Conservation (phyloP, 1,140 invertebrate species). For the Tachypleus tridentatus region DNA sequence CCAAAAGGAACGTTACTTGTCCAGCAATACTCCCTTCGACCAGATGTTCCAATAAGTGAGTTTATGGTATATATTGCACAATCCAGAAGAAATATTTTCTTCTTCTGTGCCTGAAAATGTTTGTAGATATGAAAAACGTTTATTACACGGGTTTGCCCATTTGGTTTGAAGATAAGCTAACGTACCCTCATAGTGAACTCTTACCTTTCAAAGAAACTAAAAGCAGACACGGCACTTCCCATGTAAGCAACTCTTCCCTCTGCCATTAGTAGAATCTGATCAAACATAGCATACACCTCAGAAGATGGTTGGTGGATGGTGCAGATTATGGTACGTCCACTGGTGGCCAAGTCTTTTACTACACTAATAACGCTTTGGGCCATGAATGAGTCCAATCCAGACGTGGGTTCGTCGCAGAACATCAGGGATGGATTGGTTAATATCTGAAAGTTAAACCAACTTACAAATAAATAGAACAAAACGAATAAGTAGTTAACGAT, state of each 20-base stretch:
- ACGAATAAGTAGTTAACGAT: not conserved
- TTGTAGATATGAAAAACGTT: too few species aligned
- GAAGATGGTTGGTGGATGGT: slow-evolving; percentile 96
- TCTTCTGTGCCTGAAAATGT: too few species aligned
- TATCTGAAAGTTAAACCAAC: slow-evolving; percentile 44
- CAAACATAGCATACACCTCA: slow-evolving; percentile 83
- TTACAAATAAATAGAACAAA: slow-evolving; percentile 3
- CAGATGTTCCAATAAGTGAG: too few species aligned
- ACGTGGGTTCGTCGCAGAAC: slow-evolving; percentile 96
- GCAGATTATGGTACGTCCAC: slow-evolving; percentile 81
- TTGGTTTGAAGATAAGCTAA: too few species aligned
- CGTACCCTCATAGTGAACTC: not conserved
- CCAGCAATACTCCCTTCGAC: too few species aligned
- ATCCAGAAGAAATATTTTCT: too few species aligned
- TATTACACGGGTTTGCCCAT: too few species aligned
- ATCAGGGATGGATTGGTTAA: slow-evolving; percentile 86
- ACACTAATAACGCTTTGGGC: slow-evolving; percentile 81
- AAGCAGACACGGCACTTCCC: slow-evolving; percentile 43
- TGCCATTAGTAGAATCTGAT: slow-evolving; percentile 77
- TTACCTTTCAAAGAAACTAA: slow-evolving; percentile 4
- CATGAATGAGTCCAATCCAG: slow-evolving; percentile 80
- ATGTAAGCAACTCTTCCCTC: slow-evolving; percentile 85
- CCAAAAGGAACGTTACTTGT: too few species aligned
- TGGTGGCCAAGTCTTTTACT: slow-evolving; percentile 50
- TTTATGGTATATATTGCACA: too few species aligned